These are phyloP conservation scores for Characodon lateralis DNA, from an alignment of 2,797 vertebrate species.

Conservation along the genomic window DNA sequence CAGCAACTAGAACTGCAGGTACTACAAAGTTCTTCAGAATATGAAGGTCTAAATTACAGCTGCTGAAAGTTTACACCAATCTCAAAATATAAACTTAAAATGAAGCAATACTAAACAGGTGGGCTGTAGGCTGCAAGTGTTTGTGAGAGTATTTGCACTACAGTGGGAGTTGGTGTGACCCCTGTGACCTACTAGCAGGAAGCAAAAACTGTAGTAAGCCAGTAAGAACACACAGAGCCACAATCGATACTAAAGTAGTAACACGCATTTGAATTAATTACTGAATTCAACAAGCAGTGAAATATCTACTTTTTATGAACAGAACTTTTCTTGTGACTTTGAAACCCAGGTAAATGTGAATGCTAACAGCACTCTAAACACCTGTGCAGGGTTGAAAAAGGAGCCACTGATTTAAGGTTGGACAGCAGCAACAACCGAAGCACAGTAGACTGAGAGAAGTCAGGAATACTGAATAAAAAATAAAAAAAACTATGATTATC, in stretches of 20 bases:
- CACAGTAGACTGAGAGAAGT: no score
- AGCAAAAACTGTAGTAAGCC: neutral
- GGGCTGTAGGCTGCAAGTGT: neutral
- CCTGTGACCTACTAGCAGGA: constrained; percentile 1
- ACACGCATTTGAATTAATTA: neutral
- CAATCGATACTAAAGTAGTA: neutral
- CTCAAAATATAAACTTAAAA: neutral
- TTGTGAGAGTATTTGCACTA: neutral
- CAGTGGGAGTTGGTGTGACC: constrained; percentile 2
- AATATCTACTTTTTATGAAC: neutral
- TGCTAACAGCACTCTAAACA: neutral
- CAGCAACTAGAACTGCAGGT: neutral
- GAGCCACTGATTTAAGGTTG: neutral
- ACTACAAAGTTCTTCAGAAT: neutral
- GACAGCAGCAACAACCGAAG: neutral
- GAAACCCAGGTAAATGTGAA: neutral
- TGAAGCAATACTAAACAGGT: neutral
- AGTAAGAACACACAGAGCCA: neutral
- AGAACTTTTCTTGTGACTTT: neutral
- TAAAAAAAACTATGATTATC: no score
- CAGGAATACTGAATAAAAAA: no score
- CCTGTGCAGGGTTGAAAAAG: neutral
- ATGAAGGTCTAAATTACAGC: neutral
- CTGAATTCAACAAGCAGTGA: neutral
- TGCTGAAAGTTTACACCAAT: neutral